phyloP scores from a whole-genome alignment of 1,140 invertebrate species.

The Tribolium castaneum region DNA sequence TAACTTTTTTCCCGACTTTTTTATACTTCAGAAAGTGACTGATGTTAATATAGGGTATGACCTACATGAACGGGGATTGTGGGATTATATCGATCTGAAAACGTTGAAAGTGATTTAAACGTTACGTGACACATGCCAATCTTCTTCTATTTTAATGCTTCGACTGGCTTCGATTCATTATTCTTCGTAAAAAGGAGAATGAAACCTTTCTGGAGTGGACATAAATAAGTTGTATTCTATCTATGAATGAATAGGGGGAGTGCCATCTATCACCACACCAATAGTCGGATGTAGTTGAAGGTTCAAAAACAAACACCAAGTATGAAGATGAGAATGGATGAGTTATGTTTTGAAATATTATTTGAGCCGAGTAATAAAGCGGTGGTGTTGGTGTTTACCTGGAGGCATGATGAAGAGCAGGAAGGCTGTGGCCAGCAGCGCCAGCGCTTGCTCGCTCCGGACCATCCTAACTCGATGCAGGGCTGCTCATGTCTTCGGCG shows the following conservation, averaged over 20 bases:
- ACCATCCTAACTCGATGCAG: slow-evolving; percentile 54
- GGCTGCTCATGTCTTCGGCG: slow-evolving; percentile 53
- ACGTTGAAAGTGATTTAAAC: slow-evolving; percentile 39
- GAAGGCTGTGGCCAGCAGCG: slow-evolving; percentile 57
- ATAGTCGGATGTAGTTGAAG: not conserved
- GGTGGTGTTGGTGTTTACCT: slow-evolving; percentile 43
- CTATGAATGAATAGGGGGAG: not conserved
- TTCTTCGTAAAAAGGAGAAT: slow-evolving; percentile 4
- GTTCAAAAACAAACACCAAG: not conserved
- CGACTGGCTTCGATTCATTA: not conserved
- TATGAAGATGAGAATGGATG: not conserved
- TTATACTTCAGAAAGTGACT: not conserved
- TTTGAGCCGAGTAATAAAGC: not conserved
- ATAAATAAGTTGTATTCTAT: not conserved
- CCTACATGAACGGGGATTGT: slow-evolving; percentile 40
- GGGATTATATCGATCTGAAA: slow-evolving; percentile 41
- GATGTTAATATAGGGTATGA: slow-evolving; percentile 23
- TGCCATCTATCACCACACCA: not conserved
- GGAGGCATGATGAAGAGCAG: slow-evolving; percentile 55
- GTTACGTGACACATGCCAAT: slow-evolving; percentile 34
- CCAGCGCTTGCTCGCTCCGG: slow-evolving; percentile 51
- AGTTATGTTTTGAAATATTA: not conserved
- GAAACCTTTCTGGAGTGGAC: not conserved
- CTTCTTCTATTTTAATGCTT: slow-evolving; percentile 19
- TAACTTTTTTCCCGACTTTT: not conserved